Base-by-base conservation (phyloP, 2,113 vertebrate species). In the Pangasianodon gigas region DNA sequence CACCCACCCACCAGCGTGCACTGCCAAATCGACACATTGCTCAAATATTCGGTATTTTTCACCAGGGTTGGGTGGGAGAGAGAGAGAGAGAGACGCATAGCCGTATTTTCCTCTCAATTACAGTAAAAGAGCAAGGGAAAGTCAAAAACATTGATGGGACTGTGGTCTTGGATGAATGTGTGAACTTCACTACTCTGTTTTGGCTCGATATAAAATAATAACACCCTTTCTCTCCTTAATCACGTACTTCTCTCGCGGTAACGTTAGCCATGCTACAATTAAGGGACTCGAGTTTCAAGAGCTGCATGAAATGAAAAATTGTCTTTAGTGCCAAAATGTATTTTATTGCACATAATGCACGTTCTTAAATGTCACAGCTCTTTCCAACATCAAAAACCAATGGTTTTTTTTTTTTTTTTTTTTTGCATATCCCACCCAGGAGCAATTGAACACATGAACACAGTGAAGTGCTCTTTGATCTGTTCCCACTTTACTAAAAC, bases 1-100 rank as follows among this genome's bases (percentile, higher is more conserved):
- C 83, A 60, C 5, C 29, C 29, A 37, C 41, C 79, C 29, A 83
- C 74, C 88, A 67, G 89, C 87, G 84, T 77, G 90, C 86, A 90
- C 90, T 92, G 87, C 90, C 85, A 92, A 92, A 91, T 92, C 89
- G 88, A 91, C 90, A 91, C 74, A 71, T 71, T 48, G 86, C 84
- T 91, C 88, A 89, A 92, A 90, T 83, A 88, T 88, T 90, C 85
- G 69, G 83, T 88, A 84, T 74, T 93, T 90, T 32, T 81, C 48
- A n/a, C 24, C 14, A 18, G 79, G 48, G 91, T 74, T 58, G 86
- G 85, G 44, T 75, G 79, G 92, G 89, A 54, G 52, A 58, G 5
- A 2, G 11, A 0, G 54, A 56, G 54, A 60, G 19, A 24, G 19
- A 60, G 58, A 18, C 14, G 58, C 19, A 1, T 60, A 46, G 58